phyloP scores from a whole-genome alignment of 2,888 invertebrate genomes.

The Lasius fuliginosus region DNA sequence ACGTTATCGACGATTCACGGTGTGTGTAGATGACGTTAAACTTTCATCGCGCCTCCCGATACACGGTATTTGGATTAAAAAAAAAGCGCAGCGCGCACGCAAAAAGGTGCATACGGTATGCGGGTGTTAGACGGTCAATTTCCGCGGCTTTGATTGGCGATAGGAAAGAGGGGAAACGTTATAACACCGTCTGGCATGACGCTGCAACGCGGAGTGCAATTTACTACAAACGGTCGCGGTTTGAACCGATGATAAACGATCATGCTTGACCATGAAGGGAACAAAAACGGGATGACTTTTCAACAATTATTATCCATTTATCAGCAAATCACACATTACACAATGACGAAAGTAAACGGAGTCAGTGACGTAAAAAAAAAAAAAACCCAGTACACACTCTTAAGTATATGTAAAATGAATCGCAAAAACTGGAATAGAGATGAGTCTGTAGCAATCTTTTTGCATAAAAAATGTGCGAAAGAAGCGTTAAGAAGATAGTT shows the following conservation, averaged over 20 bases:
- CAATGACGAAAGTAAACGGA: conserved; percentile 32
- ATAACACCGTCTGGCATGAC: conserved; percentile 79
- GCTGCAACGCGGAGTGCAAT: conserved; percentile 67
- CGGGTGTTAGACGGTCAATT: conserved; percentile 75
- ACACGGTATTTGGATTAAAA: conserved; percentile 37
- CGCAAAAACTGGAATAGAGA: not conserved
- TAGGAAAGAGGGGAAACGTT: conserved; percentile 72
- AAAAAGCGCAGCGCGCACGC: conserved; percentile 46
- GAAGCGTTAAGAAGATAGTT: not conserved
- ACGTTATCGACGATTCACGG: conserved; percentile 46
- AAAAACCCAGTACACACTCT: not conserved
- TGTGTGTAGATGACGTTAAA: conserved; percentile 50
- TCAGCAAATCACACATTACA: conserved; percentile 29
- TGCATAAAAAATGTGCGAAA: not conserved
- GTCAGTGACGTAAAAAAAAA: conserved; percentile 20
- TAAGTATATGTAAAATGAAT: not conserved
- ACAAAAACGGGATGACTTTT: conserved; percentile 70
- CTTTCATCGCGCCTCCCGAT: conserved; percentile 48
- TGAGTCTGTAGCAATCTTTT: not conserved
- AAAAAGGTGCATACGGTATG: conserved; percentile 62
- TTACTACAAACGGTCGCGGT: conserved; percentile 73
- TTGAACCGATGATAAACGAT: conserved; percentile 78
- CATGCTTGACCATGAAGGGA: conserved; percentile 68
- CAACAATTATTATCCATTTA: conserved; percentile 65
- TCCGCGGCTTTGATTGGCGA: conserved; percentile 76